phyloP scores from a whole-genome alignment of 2,113 vertebrate genomes.

The Procapra przewalskii region DNA sequence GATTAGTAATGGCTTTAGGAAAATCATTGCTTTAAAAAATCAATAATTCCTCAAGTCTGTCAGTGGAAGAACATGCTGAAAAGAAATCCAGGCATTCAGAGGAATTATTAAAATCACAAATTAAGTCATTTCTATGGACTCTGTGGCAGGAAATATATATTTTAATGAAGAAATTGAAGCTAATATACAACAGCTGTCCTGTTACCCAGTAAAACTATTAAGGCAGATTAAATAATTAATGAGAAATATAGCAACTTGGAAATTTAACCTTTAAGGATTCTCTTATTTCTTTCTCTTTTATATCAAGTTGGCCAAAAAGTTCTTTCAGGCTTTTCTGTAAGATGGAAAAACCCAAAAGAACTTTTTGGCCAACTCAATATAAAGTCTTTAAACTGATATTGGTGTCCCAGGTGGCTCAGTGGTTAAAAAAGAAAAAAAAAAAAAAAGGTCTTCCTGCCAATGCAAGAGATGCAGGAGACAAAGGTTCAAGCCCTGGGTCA shows the following conservation, averaged over 20 bases:
- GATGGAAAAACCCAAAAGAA: background rate
- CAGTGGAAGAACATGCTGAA: slow-evolving; percentile 27
- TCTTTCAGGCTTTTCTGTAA: background rate
- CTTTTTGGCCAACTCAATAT: background rate
- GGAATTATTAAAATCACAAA: slow-evolving; percentile 72
- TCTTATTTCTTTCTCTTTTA: slow-evolving; percentile 14
- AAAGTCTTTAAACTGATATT: background rate
- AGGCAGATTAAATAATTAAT: slow-evolving; percentile 69
- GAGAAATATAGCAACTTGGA: slow-evolving; percentile 51
- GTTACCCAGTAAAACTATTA: slow-evolving; percentile 46
- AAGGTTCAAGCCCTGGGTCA: background rate
- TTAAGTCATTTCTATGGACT: slow-evolving; percentile 69
- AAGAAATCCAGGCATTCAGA: slow-evolving; percentile 43
- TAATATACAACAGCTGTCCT: slow-evolving; percentile 68
- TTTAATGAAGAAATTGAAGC: slow-evolving; percentile 72
- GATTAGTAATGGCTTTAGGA: background rate
- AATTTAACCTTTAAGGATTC: slow-evolving; percentile 28
- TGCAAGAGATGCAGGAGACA: background rate
- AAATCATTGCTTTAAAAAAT: slow-evolving; percentile 42
- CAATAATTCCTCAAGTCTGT: slow-evolving; percentile 24
- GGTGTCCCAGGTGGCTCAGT: background rate
- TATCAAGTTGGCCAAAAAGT: background rate
- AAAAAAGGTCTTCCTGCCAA: background rate
- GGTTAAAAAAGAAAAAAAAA: background rate
- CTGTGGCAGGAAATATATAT: slow-evolving; percentile 66